Conservation (phyloP, 2,113 vertebrate genomes). For the Terrapene triunguis region DNA sequence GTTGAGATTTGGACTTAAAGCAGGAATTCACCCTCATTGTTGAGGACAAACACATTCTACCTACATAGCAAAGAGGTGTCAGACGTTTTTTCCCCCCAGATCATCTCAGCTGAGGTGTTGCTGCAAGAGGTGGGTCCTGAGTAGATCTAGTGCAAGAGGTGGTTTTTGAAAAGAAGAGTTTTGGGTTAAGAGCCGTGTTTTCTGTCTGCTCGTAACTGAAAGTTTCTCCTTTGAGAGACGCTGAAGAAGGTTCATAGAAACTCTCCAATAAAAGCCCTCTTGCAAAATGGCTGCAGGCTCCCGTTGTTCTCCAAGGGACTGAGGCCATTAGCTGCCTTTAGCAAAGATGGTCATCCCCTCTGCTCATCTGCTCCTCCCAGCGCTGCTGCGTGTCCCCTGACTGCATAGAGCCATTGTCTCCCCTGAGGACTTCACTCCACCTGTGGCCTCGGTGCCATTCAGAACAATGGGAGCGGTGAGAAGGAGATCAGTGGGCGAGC, state of each 20-base stretch:
- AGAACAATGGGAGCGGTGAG: no score
- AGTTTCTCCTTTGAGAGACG: not conserved
- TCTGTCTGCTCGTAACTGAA: not conserved
- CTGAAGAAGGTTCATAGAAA: fast-evolving
- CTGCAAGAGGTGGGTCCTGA: not conserved
- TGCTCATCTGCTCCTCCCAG: fast-evolving
- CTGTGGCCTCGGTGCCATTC: no score
- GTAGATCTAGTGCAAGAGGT: not conserved
- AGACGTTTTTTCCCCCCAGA: fast-evolving
- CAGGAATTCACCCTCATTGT: not conserved
- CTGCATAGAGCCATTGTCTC: no score
- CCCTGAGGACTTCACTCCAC: not conserved
- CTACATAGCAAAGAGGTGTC: not conserved
- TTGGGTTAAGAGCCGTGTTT: not conserved
- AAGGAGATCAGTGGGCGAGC: not conserved
- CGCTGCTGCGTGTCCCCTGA: not conserved
- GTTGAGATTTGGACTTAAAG: not conserved
- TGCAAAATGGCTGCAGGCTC: not conserved
- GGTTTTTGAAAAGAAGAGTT: not conserved
- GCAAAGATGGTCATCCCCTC: no score
- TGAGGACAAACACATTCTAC: not conserved
- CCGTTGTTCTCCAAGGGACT: not conserved
- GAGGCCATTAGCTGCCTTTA: not conserved
- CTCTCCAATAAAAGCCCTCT: not conserved
- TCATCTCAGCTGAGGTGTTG: not conserved